phyloP scores from a whole-genome alignment of 2,797 vertebrate species.

The Pogoniulus pusillus region DNA sequence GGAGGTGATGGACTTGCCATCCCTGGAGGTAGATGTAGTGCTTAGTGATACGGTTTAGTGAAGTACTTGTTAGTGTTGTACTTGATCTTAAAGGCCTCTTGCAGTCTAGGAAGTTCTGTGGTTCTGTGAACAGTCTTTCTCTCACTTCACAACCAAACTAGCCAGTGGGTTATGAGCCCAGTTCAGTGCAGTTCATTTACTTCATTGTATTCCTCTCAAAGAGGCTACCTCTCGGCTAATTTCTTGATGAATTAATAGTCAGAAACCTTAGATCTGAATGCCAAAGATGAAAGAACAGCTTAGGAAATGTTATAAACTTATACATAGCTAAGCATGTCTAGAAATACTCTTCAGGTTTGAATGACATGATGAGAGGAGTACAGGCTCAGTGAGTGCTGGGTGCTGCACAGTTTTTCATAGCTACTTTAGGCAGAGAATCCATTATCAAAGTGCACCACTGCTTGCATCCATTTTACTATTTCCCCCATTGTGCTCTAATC shows the following conservation, averaged over 20 bases:
- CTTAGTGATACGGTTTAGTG: too few species aligned
- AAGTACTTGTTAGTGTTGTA: too few species aligned
- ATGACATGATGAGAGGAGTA: background rate
- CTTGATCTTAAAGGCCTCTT: too few species aligned
- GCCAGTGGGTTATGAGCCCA: background rate
- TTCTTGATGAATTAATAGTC: background rate
- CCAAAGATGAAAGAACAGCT: background rate
- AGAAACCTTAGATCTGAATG: background rate
- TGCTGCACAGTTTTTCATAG: background rate
- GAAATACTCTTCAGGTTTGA: background rate
- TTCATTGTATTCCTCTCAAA: background rate
- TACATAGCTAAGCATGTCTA: background rate
- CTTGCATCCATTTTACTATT: background rate
- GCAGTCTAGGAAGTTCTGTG: too few species aligned
- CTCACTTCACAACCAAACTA: background rate
- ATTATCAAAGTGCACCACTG: accelerated
- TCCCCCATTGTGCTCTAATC: background rate
- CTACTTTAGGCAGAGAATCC: background rate
- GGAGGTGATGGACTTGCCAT: too few species aligned
- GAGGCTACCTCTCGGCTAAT: background rate
- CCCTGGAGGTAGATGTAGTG: too few species aligned
- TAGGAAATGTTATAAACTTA: background rate
- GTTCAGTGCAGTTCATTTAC: background rate
- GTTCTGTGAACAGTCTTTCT: background rate
- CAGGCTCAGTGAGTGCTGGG: accelerated